A percentile compares a stretch with the other conserved stretches of the same genome.
Conservation (phyloP, 2,797 vertebrate species). For the Sebastes miniatus region DNA sequence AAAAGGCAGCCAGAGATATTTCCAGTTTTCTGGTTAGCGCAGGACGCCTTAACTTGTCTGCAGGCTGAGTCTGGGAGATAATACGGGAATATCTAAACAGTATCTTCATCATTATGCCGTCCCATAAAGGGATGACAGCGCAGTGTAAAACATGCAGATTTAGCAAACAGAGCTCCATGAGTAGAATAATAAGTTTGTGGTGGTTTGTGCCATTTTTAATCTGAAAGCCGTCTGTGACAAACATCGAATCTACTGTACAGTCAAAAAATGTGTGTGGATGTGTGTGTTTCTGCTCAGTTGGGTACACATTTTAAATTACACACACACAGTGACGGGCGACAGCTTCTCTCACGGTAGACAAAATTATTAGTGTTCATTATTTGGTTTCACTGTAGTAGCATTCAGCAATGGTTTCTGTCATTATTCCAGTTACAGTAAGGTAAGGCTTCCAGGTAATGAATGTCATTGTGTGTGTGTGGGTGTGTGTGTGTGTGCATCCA, state of each 20-base stretch:
- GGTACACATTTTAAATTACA: conserved; percentile 1
- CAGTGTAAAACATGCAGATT: conserved; percentile 69
- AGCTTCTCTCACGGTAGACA: neutral
- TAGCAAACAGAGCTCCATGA: conserved; percentile 53
- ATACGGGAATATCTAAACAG: conserved; percentile 72
- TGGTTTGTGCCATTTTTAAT: conserved; percentile 36
- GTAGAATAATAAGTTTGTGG: conserved; percentile 55
- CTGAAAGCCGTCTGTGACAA: conserved; percentile 27
- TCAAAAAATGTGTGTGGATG: conserved; percentile 4
- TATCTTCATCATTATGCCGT: conserved; percentile 70
- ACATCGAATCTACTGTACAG: conserved; percentile 6
- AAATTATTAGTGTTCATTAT: conserved; percentile 7
- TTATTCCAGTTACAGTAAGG: conserved; percentile 8
- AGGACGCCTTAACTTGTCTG: conserved; percentile 62
- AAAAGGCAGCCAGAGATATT: conserved; percentile 61
- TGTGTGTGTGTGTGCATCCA: neutral
- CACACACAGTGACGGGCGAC: neutral
- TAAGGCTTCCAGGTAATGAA: conserved; percentile 3
- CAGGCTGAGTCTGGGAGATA: conserved; percentile 67
- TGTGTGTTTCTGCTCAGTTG: neutral
- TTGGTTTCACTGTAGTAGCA: conserved; percentile 8
- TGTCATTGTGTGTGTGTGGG: neutral
- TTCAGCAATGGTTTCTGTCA: conserved; percentile 5
- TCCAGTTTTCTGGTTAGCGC: conserved; percentile 64
- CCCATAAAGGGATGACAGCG: conserved; percentile 58